A percentile compares a stretch with the other conserved stretches of the same genome.
Conservation (phyloP, 2,888 invertebrate species). For the Belgica antarctica region DNA sequence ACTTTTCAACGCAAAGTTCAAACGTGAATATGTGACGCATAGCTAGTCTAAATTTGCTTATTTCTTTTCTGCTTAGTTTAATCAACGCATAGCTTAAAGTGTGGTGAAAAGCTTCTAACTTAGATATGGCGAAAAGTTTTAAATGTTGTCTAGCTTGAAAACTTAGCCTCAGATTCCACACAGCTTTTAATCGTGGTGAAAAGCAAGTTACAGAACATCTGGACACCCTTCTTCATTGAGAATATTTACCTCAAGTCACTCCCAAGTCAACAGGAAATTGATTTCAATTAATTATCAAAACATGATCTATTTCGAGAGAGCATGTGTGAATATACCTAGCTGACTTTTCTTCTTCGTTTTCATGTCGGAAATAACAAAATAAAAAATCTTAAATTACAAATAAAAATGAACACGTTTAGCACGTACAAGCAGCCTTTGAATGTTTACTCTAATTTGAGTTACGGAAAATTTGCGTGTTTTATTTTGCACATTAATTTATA, state of each 20-base stretch:
- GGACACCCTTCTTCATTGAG: background rate
- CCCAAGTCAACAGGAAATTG: conserved; percentile 42
- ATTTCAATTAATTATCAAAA: conserved; percentile 44
- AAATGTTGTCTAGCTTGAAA: too few species aligned
- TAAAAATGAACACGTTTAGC: conserved; percentile 39
- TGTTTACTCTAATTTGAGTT: conserved; percentile 32
- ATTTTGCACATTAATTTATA: conserved; percentile 17
- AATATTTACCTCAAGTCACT: conserved; percentile 29
- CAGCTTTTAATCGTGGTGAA: too few species aligned
- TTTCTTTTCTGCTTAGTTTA: too few species aligned
- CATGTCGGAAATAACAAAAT: conserved; percentile 41
- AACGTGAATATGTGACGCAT: too few species aligned
- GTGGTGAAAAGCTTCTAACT: too few species aligned
- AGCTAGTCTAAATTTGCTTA: too few species aligned
- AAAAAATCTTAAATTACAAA: conserved; percentile 25
- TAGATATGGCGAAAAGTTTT: too few species aligned
- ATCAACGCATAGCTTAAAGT: too few species aligned
- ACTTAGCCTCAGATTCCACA: too few species aligned
- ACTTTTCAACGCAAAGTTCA: too few species aligned
- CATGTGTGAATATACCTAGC: conserved; percentile 42
- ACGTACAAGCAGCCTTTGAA: conserved; percentile 37
- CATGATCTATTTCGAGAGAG: conserved; percentile 34
- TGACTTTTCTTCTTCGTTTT: background rate
- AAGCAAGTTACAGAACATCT: too few species aligned
- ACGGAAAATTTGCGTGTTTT: conserved; percentile 23